Percentiles rank a stretch among this genome's conserved stretches.
Conservation (phyloP, 1,140 invertebrate species). For the Asobara japonica region DNA sequence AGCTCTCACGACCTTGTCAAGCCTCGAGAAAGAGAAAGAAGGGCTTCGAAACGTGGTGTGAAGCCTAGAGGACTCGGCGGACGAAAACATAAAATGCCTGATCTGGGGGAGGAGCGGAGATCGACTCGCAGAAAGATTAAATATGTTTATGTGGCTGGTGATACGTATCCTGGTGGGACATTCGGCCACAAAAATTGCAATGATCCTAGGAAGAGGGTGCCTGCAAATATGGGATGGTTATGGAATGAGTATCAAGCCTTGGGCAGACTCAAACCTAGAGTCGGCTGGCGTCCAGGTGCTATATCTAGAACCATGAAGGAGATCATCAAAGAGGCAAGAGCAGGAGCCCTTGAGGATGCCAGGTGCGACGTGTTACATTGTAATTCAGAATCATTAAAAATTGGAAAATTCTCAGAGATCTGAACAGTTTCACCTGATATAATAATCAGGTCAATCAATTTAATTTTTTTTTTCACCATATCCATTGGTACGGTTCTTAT, state of each 20-base stretch:
- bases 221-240: conserved; percentile 55
- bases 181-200: conserved; percentile 49
- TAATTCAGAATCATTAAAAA: too few species aligned
- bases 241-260: conserved; percentile 46
- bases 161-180: conserved; percentile 44
- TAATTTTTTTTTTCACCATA: too few species aligned
- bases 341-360: conserved; percentile 32
- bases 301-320: conserved; percentile 49
- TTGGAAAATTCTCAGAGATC: too few species aligned
- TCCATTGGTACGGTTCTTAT: too few species aligned
- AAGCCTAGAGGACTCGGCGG: background rate
- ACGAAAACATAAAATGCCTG: background rate
- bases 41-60: background rate
- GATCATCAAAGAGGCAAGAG: conserved; percentile 51
- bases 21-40: conserved; percentile 9
- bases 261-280: conserved; percentile 48
- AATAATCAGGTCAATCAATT: too few species aligned
- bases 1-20: background rate
- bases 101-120: background rate
- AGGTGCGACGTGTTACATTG: too few species aligned
- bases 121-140: conserved; percentile 14
- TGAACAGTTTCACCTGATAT: too few species aligned
- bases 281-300: conserved; percentile 60
- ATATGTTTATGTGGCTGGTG: conserved; percentile 47
- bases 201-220: conserved; percentile 39